phyloP scores from a whole-genome alignment of 2,797 vertebrate genomes.

The Mallotus villosus region DNA sequence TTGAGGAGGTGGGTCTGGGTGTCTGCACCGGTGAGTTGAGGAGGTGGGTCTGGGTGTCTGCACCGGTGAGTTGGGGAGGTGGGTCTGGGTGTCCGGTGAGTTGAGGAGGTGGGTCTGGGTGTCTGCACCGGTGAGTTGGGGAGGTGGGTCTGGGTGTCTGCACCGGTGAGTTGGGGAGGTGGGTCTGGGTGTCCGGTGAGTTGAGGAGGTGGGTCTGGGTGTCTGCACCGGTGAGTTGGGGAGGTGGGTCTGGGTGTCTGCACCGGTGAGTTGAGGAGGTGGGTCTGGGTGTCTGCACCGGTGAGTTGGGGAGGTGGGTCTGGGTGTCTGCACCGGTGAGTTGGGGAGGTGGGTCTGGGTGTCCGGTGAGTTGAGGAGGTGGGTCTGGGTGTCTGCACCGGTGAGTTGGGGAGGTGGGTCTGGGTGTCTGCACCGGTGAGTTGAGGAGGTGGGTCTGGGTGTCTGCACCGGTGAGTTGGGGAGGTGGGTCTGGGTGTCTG shows the following conservation, averaged over 20 bases:
- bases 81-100: slow-evolving; percentile 12
- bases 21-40: too few relatives aligned
- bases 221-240: too few relatives aligned
- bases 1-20: slow-evolving; percentile 7
- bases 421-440: slow-evolving; percentile 8
- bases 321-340: slow-evolving; percentile 81
- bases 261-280: slow-evolving; percentile 35
- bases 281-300: slow-evolving; percentile 10
- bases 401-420: slow-evolving; percentile 9
- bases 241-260: too few relatives aligned
- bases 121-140: slow-evolving; percentile 74
- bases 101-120: too few relatives aligned
- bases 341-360: slow-evolving; percentile 8
- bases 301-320: too few relatives aligned
- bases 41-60: too few relatives aligned
- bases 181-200: too few relatives aligned
- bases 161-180: too few relatives aligned
- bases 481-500: slow-evolving; percentile 11
- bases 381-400: slow-evolving; percentile 86
- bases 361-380: too few relatives aligned
- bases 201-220: slow-evolving; percentile 7
- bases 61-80: slow-evolving; percentile 35
- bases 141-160: slow-evolving; percentile 11
- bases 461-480: slow-evolving; percentile 74
- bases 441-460: too few relatives aligned